These are phyloP conservation scores for Anoura caudifer DNA, from an alignment of 2,113 vertebrate genomes.

Conservation along the genomic window DNA sequence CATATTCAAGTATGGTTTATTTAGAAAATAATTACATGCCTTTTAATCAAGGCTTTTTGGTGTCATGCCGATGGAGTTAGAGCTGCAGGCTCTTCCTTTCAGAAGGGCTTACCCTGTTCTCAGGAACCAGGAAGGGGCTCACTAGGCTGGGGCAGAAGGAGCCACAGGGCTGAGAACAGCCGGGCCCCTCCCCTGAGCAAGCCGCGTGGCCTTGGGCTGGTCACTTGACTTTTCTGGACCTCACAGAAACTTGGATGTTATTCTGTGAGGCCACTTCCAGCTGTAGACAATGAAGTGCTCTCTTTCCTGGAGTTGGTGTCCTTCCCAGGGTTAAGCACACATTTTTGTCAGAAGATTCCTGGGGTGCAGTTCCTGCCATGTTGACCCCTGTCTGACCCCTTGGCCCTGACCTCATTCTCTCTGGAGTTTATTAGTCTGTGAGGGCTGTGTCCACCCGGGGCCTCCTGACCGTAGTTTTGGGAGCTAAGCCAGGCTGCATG, in stretches of 20 bases:
- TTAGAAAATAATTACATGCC: constrained; percentile 49
- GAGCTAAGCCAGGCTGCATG: not conserved
- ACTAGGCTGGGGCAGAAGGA: not conserved
- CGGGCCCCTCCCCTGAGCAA: not conserved
- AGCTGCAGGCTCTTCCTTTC: not conserved
- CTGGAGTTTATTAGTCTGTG: not conserved
- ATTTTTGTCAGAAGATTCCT: not conserved
- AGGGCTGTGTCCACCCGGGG: not conserved
- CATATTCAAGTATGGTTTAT: constrained; percentile 39
- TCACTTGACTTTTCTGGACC: not conserved
- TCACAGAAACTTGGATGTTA: not conserved
- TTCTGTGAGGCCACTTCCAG: not conserved
- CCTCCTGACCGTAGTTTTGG: not conserved
- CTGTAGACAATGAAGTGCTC: not conserved
- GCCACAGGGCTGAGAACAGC: not conserved
- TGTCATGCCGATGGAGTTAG: not conserved
- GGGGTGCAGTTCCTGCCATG: not conserved
- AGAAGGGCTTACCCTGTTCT: not conserved
- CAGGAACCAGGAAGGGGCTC: not conserved
- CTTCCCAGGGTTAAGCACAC: not conserved
- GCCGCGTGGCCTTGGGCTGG: not conserved
- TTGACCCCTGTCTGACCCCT: not conserved
- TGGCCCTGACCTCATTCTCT: not conserved
- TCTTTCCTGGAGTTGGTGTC: not conserved
- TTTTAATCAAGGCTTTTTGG: constrained; percentile 48